phyloP scores from a whole-genome alignment of 2,113 vertebrate genomes.

The Trochalopteron elliotii region DNA sequence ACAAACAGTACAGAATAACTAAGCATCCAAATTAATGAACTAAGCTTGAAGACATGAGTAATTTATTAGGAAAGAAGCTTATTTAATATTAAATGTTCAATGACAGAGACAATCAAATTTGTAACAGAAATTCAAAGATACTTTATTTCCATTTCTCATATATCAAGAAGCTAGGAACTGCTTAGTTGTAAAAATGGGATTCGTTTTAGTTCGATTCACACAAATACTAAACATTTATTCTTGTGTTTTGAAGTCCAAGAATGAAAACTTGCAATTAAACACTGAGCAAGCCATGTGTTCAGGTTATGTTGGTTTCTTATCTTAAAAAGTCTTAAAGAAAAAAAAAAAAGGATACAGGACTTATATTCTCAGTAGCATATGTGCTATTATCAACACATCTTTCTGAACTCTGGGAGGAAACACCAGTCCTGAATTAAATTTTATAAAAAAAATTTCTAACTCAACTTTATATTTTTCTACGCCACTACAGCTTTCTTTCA shows the following conservation, averaged over 20 bases:
- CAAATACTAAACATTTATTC: constrained; percentile 81
- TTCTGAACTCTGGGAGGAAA: constrained; percentile 78
- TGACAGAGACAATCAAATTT: constrained; percentile 79
- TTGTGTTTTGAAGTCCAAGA: constrained; percentile 81
- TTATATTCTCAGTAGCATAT: constrained; percentile 81
- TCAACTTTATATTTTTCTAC: constrained; percentile 87
- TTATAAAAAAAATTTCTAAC: constrained; percentile 75
- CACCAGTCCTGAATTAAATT: constrained; percentile 80
- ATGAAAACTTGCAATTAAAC: constrained; percentile 83
- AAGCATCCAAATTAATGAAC: constrained; percentile 67
- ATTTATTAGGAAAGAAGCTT: constrained; percentile 80
- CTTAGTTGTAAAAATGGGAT: constrained; percentile 82
- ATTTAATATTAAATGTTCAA: constrained; percentile 78
- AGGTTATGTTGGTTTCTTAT: constrained; percentile 76
- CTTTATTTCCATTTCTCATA: constrained; percentile 82
- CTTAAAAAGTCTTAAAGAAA: constrained; percentile 80
- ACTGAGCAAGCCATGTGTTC: constrained; percentile 81
- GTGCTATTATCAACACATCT: constrained; percentile 76
- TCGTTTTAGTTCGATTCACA: constrained; percentile 77
- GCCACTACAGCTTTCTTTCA: constrained; percentile 99
- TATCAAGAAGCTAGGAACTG: constrained; percentile 80
- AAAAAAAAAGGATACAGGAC: constrained; percentile 77
- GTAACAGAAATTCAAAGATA: constrained; percentile 84
- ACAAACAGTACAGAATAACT: constrained; percentile 23
- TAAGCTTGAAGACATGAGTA: constrained; percentile 70